A percentile compares a stretch with the other conserved stretches of the same genome.
Conservation (phyloP, 2,888 invertebrate species). For the Lithophane socia region DNA sequence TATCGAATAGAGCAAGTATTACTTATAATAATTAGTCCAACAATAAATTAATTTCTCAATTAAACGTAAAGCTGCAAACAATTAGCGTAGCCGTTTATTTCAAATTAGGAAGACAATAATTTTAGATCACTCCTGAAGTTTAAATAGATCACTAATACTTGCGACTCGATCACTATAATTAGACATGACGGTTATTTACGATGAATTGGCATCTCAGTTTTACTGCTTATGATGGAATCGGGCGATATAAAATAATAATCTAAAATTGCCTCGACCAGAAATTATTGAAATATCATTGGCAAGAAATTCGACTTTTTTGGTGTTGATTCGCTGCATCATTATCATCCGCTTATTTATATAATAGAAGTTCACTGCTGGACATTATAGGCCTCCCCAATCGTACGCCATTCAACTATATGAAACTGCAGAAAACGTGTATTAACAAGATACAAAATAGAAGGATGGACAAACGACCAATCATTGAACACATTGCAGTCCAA, state of each 20-base stretch:
- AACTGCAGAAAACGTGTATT: not conserved
- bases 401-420: not conserved
- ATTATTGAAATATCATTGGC: not conserved
- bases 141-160: constrained; percentile 41
- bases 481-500: constrained; percentile 1
- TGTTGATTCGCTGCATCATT: not conserved
- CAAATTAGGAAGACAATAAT: constrained; percentile 33
- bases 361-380: not conserved
- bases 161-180: constrained; percentile 47
- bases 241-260: constrained; percentile 3
- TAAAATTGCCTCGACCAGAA: not conserved
- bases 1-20: not conserved
- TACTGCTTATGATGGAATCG: constrained; percentile 13
- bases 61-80: not conserved
- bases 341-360: too few species aligned
- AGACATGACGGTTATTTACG: constrained; percentile 60
- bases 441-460: not conserved
- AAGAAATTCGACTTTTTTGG: not conserved
- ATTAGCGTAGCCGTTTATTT: constrained; percentile 32
- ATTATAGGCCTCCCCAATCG: too few species aligned
- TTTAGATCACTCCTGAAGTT: constrained; percentile 36
- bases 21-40: not conserved
- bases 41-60: not conserved
- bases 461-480: not conserved
- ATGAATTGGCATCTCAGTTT: constrained; percentile 38